These are phyloP conservation scores for Sinocyclocheilus anshuiensis DNA, from an alignment of 2,113 vertebrate species.

Conservation along the genomic window DNA sequence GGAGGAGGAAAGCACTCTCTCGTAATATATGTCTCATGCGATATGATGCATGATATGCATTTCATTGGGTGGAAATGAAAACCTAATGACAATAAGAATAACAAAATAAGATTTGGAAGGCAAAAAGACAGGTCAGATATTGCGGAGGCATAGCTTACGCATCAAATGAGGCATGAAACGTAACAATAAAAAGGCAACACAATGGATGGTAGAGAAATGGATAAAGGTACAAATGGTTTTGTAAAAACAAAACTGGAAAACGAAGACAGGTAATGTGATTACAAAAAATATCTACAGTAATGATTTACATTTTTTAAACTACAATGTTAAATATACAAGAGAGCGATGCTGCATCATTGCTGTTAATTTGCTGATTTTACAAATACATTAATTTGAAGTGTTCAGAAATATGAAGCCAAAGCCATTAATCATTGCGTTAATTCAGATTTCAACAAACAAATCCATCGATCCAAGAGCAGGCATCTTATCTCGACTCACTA, in stretches of 20 bases:
- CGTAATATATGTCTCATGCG: background rate
- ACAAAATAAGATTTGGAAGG: background rate
- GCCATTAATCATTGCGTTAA: slow-evolving; percentile 26
- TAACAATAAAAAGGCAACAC: slow-evolving; percentile 6
- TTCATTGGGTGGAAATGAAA: background rate
- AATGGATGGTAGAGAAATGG: background rate
- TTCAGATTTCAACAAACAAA: slow-evolving; percentile 37
- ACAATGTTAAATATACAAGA: slow-evolving; percentile 60
- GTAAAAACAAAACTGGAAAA: slow-evolving; percentile 47
- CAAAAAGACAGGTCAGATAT: background rate
- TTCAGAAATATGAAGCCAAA: slow-evolving; percentile 58
- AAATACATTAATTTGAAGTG: slow-evolving; percentile 73
- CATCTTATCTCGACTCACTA: background rate
- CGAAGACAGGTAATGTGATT: slow-evolving; percentile 47
- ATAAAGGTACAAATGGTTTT: slow-evolving; percentile 29
- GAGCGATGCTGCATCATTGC: slow-evolving; percentile 56
- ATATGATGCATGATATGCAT: slow-evolving; percentile 7
- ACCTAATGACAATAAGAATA: background rate
- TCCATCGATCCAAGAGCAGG: background rate
- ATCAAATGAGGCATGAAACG: background rate
- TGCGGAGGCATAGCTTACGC: background rate
- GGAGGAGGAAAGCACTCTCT: background rate
- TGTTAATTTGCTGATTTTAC: slow-evolving; percentile 63
- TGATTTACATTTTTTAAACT: slow-evolving; percentile 55
- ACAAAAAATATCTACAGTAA: slow-evolving; percentile 44